Evolutionary conservation across 2,113 vertebrate genomes (phyloP), one percentile per base, ranked within the genome.

Genomic region (Psilopogon haemacephalus): DNA sequence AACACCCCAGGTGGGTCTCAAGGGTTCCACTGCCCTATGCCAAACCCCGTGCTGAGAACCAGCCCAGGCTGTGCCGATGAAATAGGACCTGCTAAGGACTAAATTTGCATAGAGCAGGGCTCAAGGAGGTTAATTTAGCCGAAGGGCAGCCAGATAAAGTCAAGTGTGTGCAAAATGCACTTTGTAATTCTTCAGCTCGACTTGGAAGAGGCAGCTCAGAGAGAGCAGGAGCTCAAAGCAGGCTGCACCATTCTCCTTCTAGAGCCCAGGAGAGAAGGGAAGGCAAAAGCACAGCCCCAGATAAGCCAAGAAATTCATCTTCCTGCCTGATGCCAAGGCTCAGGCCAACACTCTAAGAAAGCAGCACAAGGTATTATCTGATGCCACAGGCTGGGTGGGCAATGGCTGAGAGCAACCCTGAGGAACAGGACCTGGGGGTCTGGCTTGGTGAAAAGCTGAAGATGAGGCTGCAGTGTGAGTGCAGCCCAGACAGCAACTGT

Each of bases 201-300:
- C 46, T 23, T 37, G 80, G 70, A 52, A 71, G 70, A 13, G 0
- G 77, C 8, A 1, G 65, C 73, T 82, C 86, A n/a, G 71, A 68
- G 71, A 68, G 58, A 62, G 65, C 52, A 40, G 0, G 4, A 71
- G 86, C 80, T 74, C 56, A 37, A 60, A 69, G 78, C 59, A 54
- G 1, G 12, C 38, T 11, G 70, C 7, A 1, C 1, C 1, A 1
- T 23, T 64, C 21, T 54, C n/a, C 55, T 56, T 15, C 62, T 44
- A 23, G 72, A 54, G 19, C 35, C 58, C 19, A 15, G 5, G 15
- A 68, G 24, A n/a, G n/a, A 38, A 21, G 35, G 54, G 9, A 35
- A 16, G 65, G 59, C 54, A 72, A 56, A 90, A 60, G 11, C 64
- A 5, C 46, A 81, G 54, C 67, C 75, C 8, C 55, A 79, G 68